Evolutionary conservation across 2,888 invertebrate species (phyloP).

Genomic region (Drosophila subsilvestris): DNA sequence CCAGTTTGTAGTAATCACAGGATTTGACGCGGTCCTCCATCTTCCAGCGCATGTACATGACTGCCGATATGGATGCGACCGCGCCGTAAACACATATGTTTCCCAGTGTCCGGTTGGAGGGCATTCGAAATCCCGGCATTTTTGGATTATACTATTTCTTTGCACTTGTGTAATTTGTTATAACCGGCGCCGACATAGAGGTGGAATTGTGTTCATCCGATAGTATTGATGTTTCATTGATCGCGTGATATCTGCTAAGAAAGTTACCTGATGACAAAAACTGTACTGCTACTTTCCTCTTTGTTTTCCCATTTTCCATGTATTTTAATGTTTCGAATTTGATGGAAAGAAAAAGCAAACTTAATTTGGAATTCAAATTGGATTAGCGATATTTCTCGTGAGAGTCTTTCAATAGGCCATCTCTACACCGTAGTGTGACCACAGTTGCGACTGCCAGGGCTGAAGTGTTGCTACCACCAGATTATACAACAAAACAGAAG

Average conservation of each 20-base stretch:
- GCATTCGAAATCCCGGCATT: conserved; percentile 65
- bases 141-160: conserved; percentile 8
- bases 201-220: background rate
- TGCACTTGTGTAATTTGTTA: conserved; percentile 51
- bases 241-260: background rate
- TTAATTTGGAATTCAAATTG: background rate
- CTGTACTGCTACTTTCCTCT: background rate
- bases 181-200: conserved; percentile 45
- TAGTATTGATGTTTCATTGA: background rate
- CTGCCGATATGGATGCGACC: conserved; percentile 83
- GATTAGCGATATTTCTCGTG: background rate
- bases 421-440: conserved; percentile 8
- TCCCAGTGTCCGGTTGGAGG: conserved; percentile 86
- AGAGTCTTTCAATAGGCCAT: background rate
- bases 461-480: background rate
- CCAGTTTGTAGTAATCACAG: conserved; percentile 87
- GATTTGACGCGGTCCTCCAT: conserved; percentile 86
- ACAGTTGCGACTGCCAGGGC: background rate
- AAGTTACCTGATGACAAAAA: background rate
- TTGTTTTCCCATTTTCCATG: background rate
- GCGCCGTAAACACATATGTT: conserved; percentile 88
- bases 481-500: conserved; percentile 33
- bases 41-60: conserved; percentile 84
- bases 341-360: background rate
- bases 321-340: background rate